These are phyloP conservation scores for Heliconius eleuchia DNA, from an alignment of 1,140 invertebrate genomes.

Conservation along the genomic window DNA sequence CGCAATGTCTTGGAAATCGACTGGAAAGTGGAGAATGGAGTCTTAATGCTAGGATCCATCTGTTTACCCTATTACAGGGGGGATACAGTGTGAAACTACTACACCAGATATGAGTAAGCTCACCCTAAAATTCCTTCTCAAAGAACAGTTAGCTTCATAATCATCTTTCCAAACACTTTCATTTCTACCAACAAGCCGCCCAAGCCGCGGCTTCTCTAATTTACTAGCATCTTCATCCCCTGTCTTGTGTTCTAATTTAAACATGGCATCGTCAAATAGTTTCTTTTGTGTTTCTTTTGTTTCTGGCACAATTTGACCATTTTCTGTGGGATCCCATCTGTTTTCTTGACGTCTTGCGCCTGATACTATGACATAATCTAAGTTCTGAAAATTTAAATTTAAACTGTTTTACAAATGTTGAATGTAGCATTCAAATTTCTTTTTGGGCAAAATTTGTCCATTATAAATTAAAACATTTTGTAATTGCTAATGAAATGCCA, in stretches of 20 bases:
- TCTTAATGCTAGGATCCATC: background rate
- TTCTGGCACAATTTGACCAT: constrained; percentile 96
- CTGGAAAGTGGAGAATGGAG: background rate
- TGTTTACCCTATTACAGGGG: background rate
- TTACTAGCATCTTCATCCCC: constrained; percentile 90
- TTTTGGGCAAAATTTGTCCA: no score
- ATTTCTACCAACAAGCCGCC: constrained; percentile 89
- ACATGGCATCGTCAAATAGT: constrained; percentile 97
- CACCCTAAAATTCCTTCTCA: constrained; percentile 93
- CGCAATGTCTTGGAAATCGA: background rate
- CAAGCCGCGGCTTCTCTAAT: constrained; percentile 86
- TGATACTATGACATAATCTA: constrained; percentile 97
- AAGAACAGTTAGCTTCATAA: constrained; percentile 92
- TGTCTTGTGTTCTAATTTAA: constrained; percentile 94
- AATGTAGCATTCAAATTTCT: no score
- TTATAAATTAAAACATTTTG: no score
- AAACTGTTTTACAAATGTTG: no score
- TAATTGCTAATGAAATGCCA: no score
- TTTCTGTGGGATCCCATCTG: constrained; percentile 97
- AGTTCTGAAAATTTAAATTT: constrained; percentile 86
- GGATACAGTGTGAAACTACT: no score
- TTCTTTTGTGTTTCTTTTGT: constrained; percentile 94
- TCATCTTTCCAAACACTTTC: constrained; percentile 93
- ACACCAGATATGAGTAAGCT: constrained; percentile 37
- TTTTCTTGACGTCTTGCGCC: constrained; percentile 98